Conservation (phyloP, 2,797 vertebrate genomes). For the Ispidina picta region DNA sequence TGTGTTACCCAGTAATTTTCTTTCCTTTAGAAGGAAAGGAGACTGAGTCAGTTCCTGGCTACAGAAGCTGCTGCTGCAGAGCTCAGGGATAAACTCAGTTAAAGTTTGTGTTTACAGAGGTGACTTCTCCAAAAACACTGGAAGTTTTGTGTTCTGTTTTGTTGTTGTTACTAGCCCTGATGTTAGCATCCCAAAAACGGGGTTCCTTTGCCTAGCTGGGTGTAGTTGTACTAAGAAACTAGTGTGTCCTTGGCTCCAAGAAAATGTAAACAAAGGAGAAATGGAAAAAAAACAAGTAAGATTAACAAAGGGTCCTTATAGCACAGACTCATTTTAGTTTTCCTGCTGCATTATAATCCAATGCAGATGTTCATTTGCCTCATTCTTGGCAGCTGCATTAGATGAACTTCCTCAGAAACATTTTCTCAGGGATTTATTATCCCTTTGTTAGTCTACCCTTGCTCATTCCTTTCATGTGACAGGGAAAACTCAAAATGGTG, state of each 20-base stretch:
- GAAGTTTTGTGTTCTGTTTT: not conserved
- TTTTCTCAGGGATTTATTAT: constrained; percentile 63
- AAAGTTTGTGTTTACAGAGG: not conserved
- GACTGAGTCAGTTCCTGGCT: not conserved
- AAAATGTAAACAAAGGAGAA: constrained; percentile 28
- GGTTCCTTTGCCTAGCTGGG: not conserved
- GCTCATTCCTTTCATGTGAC: constrained; percentile 33
- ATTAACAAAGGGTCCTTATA: constrained; percentile 34
- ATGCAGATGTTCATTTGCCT: constrained; percentile 64
- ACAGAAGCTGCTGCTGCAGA: not conserved
- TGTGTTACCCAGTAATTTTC: not conserved
- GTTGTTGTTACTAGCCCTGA: not conserved
- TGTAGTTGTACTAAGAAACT: not conserved
- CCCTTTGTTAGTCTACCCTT: constrained; percentile 17
- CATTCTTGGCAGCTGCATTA: constrained; percentile 45
- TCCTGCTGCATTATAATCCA: constrained; percentile 48
- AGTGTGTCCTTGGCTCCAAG: not conserved
- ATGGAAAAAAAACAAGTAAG: constrained; percentile 45
- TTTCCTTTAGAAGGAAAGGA: not conserved
- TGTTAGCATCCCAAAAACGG: not conserved
- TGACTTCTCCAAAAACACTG: not conserved
- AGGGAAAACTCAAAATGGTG: not conserved
- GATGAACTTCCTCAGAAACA: constrained; percentile 42
- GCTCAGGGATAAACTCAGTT: no score
- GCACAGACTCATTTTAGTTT: constrained; percentile 25